phyloP scores from a whole-genome alignment of 2,113 vertebrate species.

The Periophthalmodon schlosseri region DNA sequence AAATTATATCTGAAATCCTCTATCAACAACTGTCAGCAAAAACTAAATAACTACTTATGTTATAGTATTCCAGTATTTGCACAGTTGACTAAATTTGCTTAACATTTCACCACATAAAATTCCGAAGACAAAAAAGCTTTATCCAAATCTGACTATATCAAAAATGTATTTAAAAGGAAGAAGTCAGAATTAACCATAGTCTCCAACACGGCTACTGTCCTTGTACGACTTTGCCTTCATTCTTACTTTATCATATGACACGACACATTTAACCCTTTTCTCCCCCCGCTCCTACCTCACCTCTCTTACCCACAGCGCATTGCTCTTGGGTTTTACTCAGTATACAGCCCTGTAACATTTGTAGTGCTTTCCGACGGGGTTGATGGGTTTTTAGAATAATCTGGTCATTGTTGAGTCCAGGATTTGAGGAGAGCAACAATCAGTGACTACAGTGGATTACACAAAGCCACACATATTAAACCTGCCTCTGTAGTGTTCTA shows the following conservation, averaged over 20 bases:
- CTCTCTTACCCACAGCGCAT: background rate
- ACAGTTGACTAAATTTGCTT: no score
- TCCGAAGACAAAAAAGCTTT: no score
- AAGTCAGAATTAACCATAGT: no score
- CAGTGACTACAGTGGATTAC: conserved; percentile 52
- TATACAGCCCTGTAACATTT: conserved; percentile 56
- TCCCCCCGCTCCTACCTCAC: background rate
- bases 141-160: no score
- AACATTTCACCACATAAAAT: no score
- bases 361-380: conserved; percentile 54
- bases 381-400: conserved; percentile 76
- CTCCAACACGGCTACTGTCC: no score
- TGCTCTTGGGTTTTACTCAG: background rate
- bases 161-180: no score
- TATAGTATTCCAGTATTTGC: no score
- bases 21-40: no score
- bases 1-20: no score
- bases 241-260: background rate
- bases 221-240: no score
- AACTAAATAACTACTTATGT: no score
- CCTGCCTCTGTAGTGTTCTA: background rate
- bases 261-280: background rate
- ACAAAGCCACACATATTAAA: conserved; percentile 35
- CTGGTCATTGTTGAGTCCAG: conserved; percentile 66
- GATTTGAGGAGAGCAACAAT: conserved; percentile 38